Evolutionary conservation across 1,140 invertebrate species (phyloP), one percentile per base, ranked within the genome.

Genomic region (Olivierus martensii): DNA sequence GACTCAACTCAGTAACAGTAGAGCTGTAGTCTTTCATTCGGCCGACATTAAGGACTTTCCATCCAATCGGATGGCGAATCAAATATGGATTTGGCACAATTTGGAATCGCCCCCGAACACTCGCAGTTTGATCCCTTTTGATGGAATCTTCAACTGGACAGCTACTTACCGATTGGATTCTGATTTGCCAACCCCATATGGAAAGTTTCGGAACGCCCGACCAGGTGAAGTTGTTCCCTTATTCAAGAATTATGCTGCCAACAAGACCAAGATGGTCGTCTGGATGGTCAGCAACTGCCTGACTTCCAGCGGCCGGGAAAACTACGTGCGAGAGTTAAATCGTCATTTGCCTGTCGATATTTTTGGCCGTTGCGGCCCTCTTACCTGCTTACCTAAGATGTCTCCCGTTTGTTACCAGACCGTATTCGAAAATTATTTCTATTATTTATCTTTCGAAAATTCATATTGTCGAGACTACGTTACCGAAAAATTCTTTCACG

Each of bases 81-180:
- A 80, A 60, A 69, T 73, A 18, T 80, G 77, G 78, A 69, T 78
- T 1, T 79, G 77, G 55, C 61, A 78, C 9, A 77, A 70, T 0
- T 76, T 79, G 54, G 78, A 80, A 64, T 75, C 73, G 36, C 76
- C 77, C 0, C 39, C 48, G 42, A 21, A 21, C 18, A 14, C 59
- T 21, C 9, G 18, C 18, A 35, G 39, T 12, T 9, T 15, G 2
- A 17, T 1, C 14, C 14, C 3, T 52, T 22, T 35, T 14, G 55
- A 12, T 19, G 52, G 52, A 17, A 6, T 64, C 36, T 69, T 72
- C 62, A 72, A 73, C 56, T 72, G 71, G 71, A 71, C 70, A 0
- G 67, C 69, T 64, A 70, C 69, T 3, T 70, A 71, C 52, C 57
- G 68, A 10, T 44, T 39, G 14, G 65, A 69, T 46, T 70, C 67